Base-by-base conservation (phyloP, 2,113 vertebrate species). In the Misgurnus mizolepis region DNA sequence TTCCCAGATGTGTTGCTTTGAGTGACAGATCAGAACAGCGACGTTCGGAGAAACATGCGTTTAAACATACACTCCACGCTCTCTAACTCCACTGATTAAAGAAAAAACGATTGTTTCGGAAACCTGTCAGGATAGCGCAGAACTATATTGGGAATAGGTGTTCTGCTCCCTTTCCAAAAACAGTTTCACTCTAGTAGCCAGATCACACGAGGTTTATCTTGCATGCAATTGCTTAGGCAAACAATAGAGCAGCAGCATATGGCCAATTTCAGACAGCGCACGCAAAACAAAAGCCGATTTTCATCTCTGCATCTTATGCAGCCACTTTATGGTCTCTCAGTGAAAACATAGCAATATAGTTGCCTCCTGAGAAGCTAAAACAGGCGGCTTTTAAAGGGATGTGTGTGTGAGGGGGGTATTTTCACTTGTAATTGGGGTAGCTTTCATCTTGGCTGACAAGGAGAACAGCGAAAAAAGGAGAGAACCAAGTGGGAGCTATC, bases 391-490 rank as follows among this genome's bases (percentile, higher is more conserved):
- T 76, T 76, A 76, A 60, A 87, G 86, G 80, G 85, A 34, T 34
- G 87, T 15, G 76, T 45, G 84, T 88, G 87, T 87, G 89, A 87
- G 86, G 86, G 90, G 90, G 92, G 91, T 93, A 91, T 95, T 95
- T 94, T 91, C 92, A 90, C 88, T 90, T 88, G 90, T 95, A 94
- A 96, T 90, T 93, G 92, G 92, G 80, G 82, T 89, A 90, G 89
- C 94, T 96, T 96, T 97, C 94, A 97, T 96, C 95, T 95, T 89
- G 87, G 78, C 92, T 93, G 93, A 93, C 94, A 94, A 92, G 91
- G 88, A 91, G 88, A 91, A 87, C 89, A 86, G 90, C 71, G 85
- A 34, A 82, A 73, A 86, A 18, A 82, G 91, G 94, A 90, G 91
- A 94, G 90, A 90, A 94, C 93, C 93, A 89, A 94, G 93, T 93